These are phyloP conservation scores for Pseudeuparius sepicola DNA, from an alignment of 2,888 invertebrate genomes.

Conservation along the genomic window DNA sequence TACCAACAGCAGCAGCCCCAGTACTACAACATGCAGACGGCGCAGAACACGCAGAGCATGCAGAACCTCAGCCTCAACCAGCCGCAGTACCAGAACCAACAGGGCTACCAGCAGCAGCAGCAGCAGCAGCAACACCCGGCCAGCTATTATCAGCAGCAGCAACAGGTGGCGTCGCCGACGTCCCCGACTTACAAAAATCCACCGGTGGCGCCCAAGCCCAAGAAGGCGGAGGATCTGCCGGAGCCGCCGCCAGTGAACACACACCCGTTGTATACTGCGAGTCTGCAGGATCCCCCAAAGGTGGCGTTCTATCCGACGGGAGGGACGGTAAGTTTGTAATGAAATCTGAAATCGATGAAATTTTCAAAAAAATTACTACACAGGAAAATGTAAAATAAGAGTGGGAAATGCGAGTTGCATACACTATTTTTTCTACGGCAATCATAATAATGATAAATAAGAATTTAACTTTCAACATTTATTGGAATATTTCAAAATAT, in stretches of 20 bases:
- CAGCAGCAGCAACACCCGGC: conserved; percentile 6
- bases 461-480: no score
- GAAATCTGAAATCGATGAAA: no score
- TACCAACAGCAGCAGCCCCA: conserved; percentile 26
- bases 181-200: conserved; percentile 39
- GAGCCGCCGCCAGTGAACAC: conserved; percentile 61
- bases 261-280: conserved; percentile 65
- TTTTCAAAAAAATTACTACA: no score
- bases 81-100: conserved; percentile 25
- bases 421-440: no score
- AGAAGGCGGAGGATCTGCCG: conserved; percentile 38
- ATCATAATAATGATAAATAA: no score
- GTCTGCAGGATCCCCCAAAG: conserved; percentile 60
- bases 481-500: no score
- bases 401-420: no score
- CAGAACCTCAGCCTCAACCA: conserved; percentile 34
- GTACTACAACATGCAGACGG: conserved; percentile 30
- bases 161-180: conserved; percentile 27
- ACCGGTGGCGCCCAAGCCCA: conserved; percentile 45
- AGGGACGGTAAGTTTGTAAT: no score
- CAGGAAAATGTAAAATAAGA: no score
- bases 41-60: conserved; percentile 36
- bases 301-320: conserved; percentile 56
- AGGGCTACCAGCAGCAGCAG: conserved; percentile 8
- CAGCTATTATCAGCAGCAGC: conserved; percentile 23